Base-by-base conservation (phyloP, 2,797 vertebrate species). In the Pipistrellus pipistrellus region DNA sequence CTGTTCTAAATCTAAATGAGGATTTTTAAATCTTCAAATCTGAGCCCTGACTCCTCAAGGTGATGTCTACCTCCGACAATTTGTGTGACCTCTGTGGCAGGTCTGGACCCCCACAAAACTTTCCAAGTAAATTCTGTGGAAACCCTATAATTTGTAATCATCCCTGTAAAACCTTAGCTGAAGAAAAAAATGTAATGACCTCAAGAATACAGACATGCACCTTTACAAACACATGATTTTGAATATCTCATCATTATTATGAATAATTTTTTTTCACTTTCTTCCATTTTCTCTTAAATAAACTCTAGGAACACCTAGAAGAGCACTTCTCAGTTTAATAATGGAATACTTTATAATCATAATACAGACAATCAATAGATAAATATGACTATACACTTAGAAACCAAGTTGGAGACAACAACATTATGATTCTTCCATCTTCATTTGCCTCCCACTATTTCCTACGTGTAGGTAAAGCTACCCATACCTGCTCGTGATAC, bases 1-100 rank as follows among this genome's bases (percentile, higher is more conserved):
- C 44, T 95, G 35, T 32, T 10, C 25, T 90, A 68, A 78, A 76
- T 5, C 21, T 90, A 59, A 90, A 83, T 88, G 66, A 59, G 35
- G 12, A 6, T 57, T 77, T 90, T 75, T 1, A 90, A 66, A 88
- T 71, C 12, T 25, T 75, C 25, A 35, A n/a, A 59, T 94, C 30
- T 82, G 35, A 11, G 13, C 64, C 21, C 20, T 15, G 35, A 35
- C 6, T 73, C n/a, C 20, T 9, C 4, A 57, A 9, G 14, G 18
- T 53, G 62, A 66, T 85, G 55, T 88, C 21, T 14, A 46, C 8
- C 57, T 46, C 77, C 69, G 44, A 59, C 1, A 75, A 30, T 53
- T 1, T 41, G 0, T 4, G 8, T 55, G 32, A 20, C 8, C n/a
- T 81, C 8, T 71, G 25, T 4, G 85, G 13, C 3, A 64, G 15